A percentile compares a stretch with the other conserved stretches of the same genome.
These are phyloP conservation scores for Silurus meridionalis DNA, from an alignment of 2,113 vertebrate species.

Conservation along the genomic window DNA sequence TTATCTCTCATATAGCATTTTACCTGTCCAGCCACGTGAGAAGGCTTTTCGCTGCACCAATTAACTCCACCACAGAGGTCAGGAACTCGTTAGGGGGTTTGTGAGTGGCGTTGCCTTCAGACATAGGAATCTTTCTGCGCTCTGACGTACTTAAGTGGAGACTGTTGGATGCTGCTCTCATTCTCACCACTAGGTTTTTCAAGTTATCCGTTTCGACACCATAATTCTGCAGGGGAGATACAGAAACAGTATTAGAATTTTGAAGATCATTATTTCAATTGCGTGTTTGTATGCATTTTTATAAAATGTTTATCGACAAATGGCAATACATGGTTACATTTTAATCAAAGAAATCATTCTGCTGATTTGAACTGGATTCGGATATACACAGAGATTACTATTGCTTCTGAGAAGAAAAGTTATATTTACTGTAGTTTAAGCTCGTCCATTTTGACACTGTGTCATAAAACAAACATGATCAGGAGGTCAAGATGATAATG, in stretches of 20 bases:
- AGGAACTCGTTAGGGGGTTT: conserved; percentile 95
- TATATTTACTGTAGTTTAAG: not conserved
- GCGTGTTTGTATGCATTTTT: not conserved
- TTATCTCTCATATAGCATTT: not conserved
- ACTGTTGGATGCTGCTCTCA: conserved; percentile 84
- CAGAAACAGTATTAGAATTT: conserved; percentile 19
- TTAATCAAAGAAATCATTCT: conserved; percentile 53
- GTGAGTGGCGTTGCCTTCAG: conserved; percentile 79
- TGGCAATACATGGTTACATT: not conserved
- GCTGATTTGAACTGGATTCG: conserved; percentile 39
- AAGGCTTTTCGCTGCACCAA: conserved; percentile 91
- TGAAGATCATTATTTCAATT: not conserved
- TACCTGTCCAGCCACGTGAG: conserved; percentile 95
- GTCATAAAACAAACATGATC: not conserved
- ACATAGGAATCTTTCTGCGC: conserved; percentile 79
- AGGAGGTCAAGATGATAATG: conserved; percentile 19
- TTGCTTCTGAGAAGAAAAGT: not conserved
- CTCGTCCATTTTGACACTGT: not conserved
- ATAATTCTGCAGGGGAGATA: conserved; percentile 82
- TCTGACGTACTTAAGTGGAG: conserved; percentile 86
- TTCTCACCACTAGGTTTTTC: conserved; percentile 88
- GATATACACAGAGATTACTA: not conserved
- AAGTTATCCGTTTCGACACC: conserved; percentile 95
- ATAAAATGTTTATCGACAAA: not conserved
- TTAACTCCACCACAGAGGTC: conserved; percentile 94